Conservation (phyloP, 2,888 invertebrate genomes). For the Dione vanillae region DNA sequence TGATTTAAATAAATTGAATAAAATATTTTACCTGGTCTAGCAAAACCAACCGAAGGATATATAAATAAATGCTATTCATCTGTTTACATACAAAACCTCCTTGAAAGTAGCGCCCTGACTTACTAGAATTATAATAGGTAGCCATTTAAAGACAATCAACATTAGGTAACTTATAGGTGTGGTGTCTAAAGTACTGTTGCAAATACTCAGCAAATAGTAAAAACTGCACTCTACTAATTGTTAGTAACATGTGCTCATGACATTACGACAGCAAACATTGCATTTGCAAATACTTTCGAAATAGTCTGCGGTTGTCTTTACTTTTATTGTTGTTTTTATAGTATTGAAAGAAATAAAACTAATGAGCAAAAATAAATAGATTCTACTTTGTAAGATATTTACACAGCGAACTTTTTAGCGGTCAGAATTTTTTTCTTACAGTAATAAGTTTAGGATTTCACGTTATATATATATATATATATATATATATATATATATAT, state of each 20-base stretch:
- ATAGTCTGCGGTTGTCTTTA: constrained; percentile 39
- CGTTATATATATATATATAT: too few relatives aligned
- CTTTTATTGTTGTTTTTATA: constrained; percentile 27
- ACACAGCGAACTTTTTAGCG: constrained; percentile 8
- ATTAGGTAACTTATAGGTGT: constrained; percentile 38
- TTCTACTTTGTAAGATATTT: constrained; percentile 8
- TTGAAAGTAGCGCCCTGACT: constrained; percentile 27
- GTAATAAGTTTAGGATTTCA: constrained; percentile 5
- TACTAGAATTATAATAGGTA: constrained; percentile 30
- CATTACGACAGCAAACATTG: constrained; percentile 45
- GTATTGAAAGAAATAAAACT: constrained; percentile 20
- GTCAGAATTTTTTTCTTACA: background rate
- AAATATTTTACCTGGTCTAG: background rate
- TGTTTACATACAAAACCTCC: constrained; percentile 32
- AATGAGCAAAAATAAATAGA: constrained; percentile 26
- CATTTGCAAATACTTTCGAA: constrained; percentile 43
- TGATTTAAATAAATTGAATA: background rate
- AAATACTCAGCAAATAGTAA: constrained; percentile 31
- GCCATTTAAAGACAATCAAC: constrained; percentile 27
- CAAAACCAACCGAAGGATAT: background rate
- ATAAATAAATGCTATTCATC: constrained; percentile 6
- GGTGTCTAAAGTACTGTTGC: constrained; percentile 35
- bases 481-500: too few relatives aligned
- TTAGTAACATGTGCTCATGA: constrained; percentile 41
- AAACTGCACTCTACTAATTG: constrained; percentile 46